Percentiles rank a stretch among this genome's conserved stretches.
Evolutionary conservation across 2,113 vertebrate species (phyloP).

Genomic region (Bombycilla garrulus): DNA sequence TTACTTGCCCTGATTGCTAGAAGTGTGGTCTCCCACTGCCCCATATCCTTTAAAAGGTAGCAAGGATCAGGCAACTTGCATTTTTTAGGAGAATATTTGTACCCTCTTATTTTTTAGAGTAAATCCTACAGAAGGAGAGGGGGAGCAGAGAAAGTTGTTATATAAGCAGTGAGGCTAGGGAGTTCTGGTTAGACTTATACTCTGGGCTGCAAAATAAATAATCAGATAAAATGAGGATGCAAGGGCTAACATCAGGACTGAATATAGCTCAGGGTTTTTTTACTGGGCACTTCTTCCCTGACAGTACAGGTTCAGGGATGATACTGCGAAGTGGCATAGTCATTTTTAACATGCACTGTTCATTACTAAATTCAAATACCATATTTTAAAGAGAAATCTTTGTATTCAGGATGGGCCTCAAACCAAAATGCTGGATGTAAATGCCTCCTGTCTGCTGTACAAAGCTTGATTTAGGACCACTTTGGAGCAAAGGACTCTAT

Average conservation of each 20-base stretch:
- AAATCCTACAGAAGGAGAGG: slow-evolving; percentile 27
- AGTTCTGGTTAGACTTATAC: not conserved
- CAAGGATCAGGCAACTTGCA: not conserved
- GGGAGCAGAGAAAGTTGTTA: not conserved
- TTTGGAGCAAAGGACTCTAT: not conserved
- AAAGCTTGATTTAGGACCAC: not conserved
- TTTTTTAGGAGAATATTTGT: not conserved
- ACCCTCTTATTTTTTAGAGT: not conserved
- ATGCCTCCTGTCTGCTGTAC: not conserved
- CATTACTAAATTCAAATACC: not conserved
- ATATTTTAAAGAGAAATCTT: not conserved
- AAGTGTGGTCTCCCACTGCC: not conserved
- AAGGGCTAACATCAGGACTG: not conserved
- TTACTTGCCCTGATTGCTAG: not conserved
- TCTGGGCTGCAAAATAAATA: not conserved
- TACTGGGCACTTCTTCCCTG: not conserved
- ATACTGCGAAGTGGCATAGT: not conserved
- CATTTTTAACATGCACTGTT: not conserved
- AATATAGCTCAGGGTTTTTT: not conserved
- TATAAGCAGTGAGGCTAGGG: not conserved
- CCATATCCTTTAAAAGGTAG: not conserved
- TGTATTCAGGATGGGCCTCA: not conserved
- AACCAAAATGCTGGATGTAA: not conserved
- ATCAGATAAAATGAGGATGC: not conserved
- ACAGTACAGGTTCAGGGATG: not conserved